phyloP scores from a whole-genome alignment of 2,888 invertebrate genomes.

The Parnassius glacialis region DNA sequence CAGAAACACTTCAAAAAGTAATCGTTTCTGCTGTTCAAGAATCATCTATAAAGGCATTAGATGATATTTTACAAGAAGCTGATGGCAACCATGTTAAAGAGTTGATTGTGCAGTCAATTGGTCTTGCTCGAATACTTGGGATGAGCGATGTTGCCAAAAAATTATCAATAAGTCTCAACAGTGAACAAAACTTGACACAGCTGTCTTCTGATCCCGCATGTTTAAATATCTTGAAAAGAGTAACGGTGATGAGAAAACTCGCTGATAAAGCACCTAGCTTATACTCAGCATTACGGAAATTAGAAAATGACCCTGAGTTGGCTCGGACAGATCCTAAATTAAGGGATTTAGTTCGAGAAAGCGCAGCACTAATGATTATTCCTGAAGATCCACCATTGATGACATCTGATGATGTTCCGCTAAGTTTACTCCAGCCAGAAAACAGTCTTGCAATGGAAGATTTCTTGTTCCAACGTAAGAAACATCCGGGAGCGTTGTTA shows the following conservation, averaged over 20 bases:
- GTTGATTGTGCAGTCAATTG: conserved; percentile 83
- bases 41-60: conserved; percentile 80
- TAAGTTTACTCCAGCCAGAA: conserved; percentile 83
- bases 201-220: conserved; percentile 81
- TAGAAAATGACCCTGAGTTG: conserved; percentile 84
- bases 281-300: conserved; percentile 81
- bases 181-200: conserved; percentile 78
- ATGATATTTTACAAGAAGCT: conserved; percentile 75
- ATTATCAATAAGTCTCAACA: conserved; percentile 74
- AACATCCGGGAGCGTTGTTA: conserved; percentile 82
- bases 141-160: conserved; percentile 83
- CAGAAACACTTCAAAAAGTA: conserved; percentile 84
- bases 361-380: conserved; percentile 85
- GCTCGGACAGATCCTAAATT: conserved; percentile 86
- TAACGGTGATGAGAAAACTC: conserved; percentile 86
- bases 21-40: conserved; percentile 84
- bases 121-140: conserved; percentile 85
- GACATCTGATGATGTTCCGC: conserved; percentile 86
- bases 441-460: conserved; percentile 90
- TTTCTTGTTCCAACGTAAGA: conserved; percentile 83
- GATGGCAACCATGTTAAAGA: conserved; percentile 68
- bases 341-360: conserved; percentile 86
- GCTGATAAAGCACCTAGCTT: conserved; percentile 84
- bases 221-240: conserved; percentile 84
- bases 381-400: conserved; percentile 82